Base-by-base conservation (phyloP, 2,113 vertebrate genomes). In the Fregetta grallaria region DNA sequence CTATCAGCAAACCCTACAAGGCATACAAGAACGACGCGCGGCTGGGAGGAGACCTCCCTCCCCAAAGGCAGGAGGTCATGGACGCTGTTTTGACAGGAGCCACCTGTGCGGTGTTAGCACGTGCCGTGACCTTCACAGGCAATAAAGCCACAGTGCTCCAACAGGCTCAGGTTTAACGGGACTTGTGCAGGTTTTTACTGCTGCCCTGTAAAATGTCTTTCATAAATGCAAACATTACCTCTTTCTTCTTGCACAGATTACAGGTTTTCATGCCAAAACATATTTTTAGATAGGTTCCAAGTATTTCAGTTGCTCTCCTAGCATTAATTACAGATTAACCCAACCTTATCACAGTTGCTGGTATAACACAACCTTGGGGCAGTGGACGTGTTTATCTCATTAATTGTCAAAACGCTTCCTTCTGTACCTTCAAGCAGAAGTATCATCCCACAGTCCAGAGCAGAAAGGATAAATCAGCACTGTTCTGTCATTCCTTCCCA, bases 71-170 rank as follows among this genome's bases (percentile, higher is more conserved):
- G 62, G 56, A 59, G 78, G 44, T 62, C 32, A 45, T 3, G n/a
- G 73, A 26, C 45, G 49, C 73, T 70, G 50, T 38, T 87, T 71
- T 50, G 70, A 74, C 42, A 6, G 3, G 30, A 94, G 62, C 56
- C 77, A 82, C 73, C 78, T 88, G 65, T 15, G 16, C 7, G 21
- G 26, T n/a, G 66, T 59, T 67, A 75, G 47, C 61, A 49, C 6
- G 1, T 3, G 13, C 80, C 19, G 2, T 4, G 17, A 56, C 55
- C 47, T 72, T 59, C 3, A 0, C 1, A 3, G 20, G 20, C 38
- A 61, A 22, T 23, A 55, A 80, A 75, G 32, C n/a, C 10, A 1
- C 0, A 1, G 25, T 21, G 67, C 50, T 42, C 55, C 38, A 65
- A 58, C 27, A 53, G 65, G 36, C 40, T 78, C 70, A 49, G 74